A percentile compares a stretch with the other conserved stretches of the same genome.
phyloP scores from a whole-genome alignment of 2,888 invertebrate species.

The Folsomia candida region DNA sequence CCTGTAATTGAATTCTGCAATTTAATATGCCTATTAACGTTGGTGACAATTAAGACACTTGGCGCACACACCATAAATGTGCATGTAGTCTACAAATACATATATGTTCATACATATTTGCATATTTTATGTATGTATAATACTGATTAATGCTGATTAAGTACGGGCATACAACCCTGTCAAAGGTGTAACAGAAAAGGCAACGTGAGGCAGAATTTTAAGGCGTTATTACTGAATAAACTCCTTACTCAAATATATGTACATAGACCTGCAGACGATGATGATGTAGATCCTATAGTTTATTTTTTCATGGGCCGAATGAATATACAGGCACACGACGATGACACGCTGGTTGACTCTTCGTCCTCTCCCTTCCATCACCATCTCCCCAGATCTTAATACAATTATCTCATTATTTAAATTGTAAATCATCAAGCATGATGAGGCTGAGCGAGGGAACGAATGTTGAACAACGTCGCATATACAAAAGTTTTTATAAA shows the following conservation, averaged over 20 bases:
- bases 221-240: background rate
- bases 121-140: too few species aligned
- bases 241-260: background rate
- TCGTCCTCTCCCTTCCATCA: background rate
- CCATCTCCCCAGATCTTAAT: constrained; percentile 7
- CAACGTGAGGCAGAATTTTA: background rate
- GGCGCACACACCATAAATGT: constrained; percentile 13
- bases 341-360: constrained; percentile 8
- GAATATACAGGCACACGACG: constrained; percentile 18
- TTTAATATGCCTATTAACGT: background rate
- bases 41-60: constrained; percentile 11
- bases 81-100: background rate
- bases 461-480: background rate
- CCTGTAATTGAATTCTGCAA: too few species aligned
- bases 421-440: constrained; percentile 35
- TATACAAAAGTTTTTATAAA: constrained; percentile 5
- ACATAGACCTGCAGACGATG: too few species aligned
- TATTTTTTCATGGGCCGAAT: constrained; percentile 9
- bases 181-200: constrained; percentile 7
- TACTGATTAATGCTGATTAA: too few species aligned
- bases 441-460: background rate
- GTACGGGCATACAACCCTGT: too few species aligned
- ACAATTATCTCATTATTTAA: constrained; percentile 49
- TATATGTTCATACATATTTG: too few species aligned
- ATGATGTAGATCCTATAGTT: background rate